Evolutionary conservation across 2,113 vertebrate species (phyloP), one percentile per base, ranked within the genome.

Genomic region (Microcebus tavaratra): DNA sequence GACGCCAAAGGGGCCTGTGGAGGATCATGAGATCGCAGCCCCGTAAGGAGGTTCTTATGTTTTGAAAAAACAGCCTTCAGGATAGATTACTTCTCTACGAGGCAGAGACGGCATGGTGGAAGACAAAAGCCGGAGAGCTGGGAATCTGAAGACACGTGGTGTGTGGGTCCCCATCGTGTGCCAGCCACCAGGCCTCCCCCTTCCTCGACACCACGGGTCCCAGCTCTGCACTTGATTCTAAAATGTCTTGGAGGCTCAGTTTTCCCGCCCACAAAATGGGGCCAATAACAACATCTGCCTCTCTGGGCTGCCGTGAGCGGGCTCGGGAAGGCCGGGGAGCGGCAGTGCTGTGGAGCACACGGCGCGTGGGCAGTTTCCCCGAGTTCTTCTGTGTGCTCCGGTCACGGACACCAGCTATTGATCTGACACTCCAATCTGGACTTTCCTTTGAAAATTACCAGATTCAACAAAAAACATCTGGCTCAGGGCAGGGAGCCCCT

Each of bases 381-480:
- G 3, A 23, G 59, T 21, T 61, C 31, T 15, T 87, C 55, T 6
- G 9, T 0, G 11, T 36, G 9, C 29, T 59, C 10, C 50, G 2
- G 61, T 94, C 70, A 55, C 3, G 0, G 82, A 81, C 20, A 12
- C 75, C n/a, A 68, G 72, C n/a, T 42, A 2, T 21, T 20, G 81
- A 31, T 55, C 75, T 57, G 96, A 95, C 48, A 70, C 57, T 73
- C 80, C 88, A 87, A 92, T 92, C 90, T 85, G 50, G 91, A 55
- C 53, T 59, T 59, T 65, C n/a, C 68, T 98, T 96, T 95, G 96
- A 97, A 98, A 97, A 97, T 96, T 50, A 96, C 2, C 9, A 1
- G 59, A 97, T 97, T 96, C 94, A 92, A 92, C 78, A 97, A 53
- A 84, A 96, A 98, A 91, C 93, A 97, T 85, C 88, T 97, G 96